Conservation (phyloP, 2,797 vertebrate genomes). For the Psittacula echo region DNA sequence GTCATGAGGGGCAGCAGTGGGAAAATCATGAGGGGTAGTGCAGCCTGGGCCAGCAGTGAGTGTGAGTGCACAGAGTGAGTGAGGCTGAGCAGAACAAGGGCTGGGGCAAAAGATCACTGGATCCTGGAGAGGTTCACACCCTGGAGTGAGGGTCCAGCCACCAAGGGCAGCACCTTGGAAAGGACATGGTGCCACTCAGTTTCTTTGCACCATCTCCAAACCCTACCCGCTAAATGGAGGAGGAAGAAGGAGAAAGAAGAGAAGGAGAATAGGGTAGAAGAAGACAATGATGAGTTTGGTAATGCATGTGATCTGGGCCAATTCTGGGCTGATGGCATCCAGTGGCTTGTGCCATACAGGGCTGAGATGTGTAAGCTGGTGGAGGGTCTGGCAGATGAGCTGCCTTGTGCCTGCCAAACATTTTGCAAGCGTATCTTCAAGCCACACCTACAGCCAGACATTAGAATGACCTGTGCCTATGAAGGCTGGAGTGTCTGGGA, state of each 20-base stretch:
- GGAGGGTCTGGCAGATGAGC: neutral
- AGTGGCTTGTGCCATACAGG: neutral
- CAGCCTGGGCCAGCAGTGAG: neutral
- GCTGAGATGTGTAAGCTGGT: neutral
- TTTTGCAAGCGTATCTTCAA: neutral
- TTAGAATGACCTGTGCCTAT: neutral
- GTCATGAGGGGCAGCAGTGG: neutral
- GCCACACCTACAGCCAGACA: neutral
- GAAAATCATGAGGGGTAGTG: neutral
- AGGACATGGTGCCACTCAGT: neutral
- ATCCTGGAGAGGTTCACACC: rapidly evolving
- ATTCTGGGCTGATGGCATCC: rapidly evolving
- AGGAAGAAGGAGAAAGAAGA: neutral
- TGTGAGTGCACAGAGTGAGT: rapidly evolving
- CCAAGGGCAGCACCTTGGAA: neutral
- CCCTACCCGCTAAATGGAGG: rapidly evolving
- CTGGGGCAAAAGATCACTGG: rapidly evolving
- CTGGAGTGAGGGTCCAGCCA: neutral
- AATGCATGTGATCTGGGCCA: neutral
- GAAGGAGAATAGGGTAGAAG: neutral
- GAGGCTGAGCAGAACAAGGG: neutral
- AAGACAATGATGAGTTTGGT: neutral
- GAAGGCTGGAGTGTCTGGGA: neutral
- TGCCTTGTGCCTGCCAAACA: neutral
- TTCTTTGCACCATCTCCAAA: rapidly evolving